Conservation (phyloP, 1,140 invertebrate species). For the Meteorus sp. region DNA sequence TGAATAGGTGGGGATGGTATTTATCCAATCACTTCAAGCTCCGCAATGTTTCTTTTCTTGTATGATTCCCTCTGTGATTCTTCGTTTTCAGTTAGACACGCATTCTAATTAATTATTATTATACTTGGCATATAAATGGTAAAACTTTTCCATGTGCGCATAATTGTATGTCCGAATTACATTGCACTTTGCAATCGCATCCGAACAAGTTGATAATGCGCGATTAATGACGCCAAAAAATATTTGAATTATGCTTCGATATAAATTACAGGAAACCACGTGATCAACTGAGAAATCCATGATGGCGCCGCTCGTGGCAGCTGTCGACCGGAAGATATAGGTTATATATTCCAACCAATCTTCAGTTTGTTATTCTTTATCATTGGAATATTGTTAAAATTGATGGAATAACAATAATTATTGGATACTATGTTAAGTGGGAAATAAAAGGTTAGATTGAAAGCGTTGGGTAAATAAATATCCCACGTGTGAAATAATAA, state of each 20-base stretch:
- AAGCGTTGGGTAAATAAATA: conserved; percentile 17
- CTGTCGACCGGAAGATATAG: conserved; percentile 39
- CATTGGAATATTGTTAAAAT: neutral
- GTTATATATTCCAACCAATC: conserved; percentile 34
- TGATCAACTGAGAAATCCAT: conserved; percentile 19
- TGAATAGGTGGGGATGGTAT: too few relatives aligned
- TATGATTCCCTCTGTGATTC: too few relatives aligned
- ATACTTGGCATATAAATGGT: too few relatives aligned
- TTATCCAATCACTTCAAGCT: too few relatives aligned
- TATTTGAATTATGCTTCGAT: neutral
- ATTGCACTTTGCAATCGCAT: too few relatives aligned
- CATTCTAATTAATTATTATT: too few relatives aligned
- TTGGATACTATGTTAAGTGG: conserved; percentile 14
- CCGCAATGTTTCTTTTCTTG: too few relatives aligned
- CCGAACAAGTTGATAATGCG: neutral
- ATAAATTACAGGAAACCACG: neutral
- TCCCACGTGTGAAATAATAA: conserved; percentile 27
- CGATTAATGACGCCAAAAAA: neutral
- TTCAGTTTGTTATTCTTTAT: conserved; percentile 1
- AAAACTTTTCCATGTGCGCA: too few relatives aligned
- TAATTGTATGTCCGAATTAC: too few relatives aligned
- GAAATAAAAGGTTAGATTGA: conserved; percentile 22
- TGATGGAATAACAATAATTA: conserved; percentile 13
- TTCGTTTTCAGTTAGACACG: too few relatives aligned
- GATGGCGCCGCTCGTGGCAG: conserved; percentile 48